phyloP scores from a whole-genome alignment of 2,797 vertebrate species.

The Pempheris klunzingeri region DNA sequence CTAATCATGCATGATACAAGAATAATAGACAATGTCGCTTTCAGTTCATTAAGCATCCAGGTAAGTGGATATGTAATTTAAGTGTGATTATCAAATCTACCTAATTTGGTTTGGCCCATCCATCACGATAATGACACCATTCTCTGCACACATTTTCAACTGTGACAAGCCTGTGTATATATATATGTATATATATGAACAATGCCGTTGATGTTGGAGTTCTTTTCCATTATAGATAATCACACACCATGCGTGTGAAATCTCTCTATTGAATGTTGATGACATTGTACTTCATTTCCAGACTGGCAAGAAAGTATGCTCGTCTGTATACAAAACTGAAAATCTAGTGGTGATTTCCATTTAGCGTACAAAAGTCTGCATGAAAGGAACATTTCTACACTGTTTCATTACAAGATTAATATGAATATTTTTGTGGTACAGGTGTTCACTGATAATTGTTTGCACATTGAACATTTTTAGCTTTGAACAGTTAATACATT shows the following conservation, averaged over 20 bases:
- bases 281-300: slow-evolving; percentile 50
- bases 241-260: slow-evolving; percentile 48
- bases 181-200: slow-evolving; percentile 60
- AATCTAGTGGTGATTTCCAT: neutral
- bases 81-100: slow-evolving; percentile 76
- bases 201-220: slow-evolving; percentile 59
- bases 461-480: neutral
- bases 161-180: slow-evolving; percentile 61
- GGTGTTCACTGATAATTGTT: neutral
- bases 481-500: slow-evolving; percentile 12
- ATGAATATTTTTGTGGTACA: neutral
- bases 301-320: slow-evolving; percentile 52
- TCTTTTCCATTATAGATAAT: slow-evolving; percentile 69
- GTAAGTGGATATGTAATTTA: slow-evolving; percentile 81
- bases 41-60: slow-evolving; percentile 80
- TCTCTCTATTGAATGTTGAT: slow-evolving; percentile 43
- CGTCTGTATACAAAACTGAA: slow-evolving; percentile 10
- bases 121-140: slow-evolving; percentile 74
- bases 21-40: slow-evolving; percentile 79
- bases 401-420: slow-evolving; percentile 18
- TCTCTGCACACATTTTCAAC: slow-evolving; percentile 59
- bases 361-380: slow-evolving; percentile 7
- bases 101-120: slow-evolving; percentile 74
- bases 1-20: slow-evolving; percentile 79
- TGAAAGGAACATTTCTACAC: slow-evolving; percentile 18